These are phyloP conservation scores for Caenorhabditis remanei DNA, from an alignment of 1,140 invertebrate genomes.

Conservation along the genomic window DNA sequence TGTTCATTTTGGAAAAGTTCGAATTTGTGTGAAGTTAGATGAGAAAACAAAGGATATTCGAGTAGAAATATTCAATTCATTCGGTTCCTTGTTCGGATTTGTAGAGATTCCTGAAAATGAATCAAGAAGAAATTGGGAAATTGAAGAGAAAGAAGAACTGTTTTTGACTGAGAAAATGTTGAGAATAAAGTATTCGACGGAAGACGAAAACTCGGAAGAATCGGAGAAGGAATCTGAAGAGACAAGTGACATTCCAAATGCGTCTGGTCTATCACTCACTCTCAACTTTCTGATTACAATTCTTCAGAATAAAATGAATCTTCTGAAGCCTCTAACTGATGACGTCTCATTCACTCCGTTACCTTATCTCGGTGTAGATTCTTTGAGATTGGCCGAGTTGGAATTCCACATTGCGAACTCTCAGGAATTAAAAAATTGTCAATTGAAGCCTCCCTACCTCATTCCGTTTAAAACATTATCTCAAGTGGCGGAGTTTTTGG, in stretches of 20 bases:
- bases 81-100: slow-evolving; percentile 23
- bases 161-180: slow-evolving; percentile 3
- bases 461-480: background rate
- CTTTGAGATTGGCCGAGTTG: slow-evolving; percentile 1
- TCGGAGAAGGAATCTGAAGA: background rate
- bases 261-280: background rate
- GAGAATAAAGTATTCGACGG: background rate
- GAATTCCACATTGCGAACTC: background rate
- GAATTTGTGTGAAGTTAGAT: background rate
- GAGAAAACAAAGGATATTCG: background rate
- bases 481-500: background rate
- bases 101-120: background rate
- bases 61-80: slow-evolving; percentile 10
- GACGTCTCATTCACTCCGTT: background rate
- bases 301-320: slow-evolving; percentile 9
- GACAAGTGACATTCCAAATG: background rate
- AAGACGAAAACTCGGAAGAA: background rate
- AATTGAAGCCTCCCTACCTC: background rate
- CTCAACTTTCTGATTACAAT: background rate
- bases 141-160: background rate
- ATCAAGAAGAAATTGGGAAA: background rate
- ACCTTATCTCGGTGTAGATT: slow-evolving; percentile 41
- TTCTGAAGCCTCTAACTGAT: background rate
- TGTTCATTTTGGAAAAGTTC: slow-evolving; percentile 29
- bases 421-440: background rate